A percentile compares a stretch with the other conserved stretches of the same genome.
Evolutionary conservation across 2,113 vertebrate species (phyloP).

Genomic region (Mustela lutreola): DNA sequence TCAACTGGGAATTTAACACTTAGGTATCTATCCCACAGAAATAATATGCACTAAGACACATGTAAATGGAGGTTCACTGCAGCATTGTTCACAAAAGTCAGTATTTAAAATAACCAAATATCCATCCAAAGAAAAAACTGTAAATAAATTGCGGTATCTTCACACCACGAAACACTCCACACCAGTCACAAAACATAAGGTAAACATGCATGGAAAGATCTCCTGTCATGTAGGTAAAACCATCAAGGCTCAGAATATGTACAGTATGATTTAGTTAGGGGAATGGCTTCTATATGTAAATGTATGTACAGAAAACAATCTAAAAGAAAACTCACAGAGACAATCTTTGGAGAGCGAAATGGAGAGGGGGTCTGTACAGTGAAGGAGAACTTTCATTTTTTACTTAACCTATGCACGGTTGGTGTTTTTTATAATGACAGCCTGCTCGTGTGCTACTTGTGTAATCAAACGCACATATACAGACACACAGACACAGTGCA

Average conservation of each 20-base stretch:
- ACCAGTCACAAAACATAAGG: not conserved
- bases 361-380: not conserved
- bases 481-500: not conserved
- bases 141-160: not conserved
- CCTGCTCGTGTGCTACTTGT: not conserved
- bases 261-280: not conserved
- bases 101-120: conserved; percentile 38
- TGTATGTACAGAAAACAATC: not conserved
- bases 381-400: conserved; percentile 15
- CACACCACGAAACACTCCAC: conserved; percentile 29
- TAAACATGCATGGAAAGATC: not conserved
- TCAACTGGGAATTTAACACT: not conserved
- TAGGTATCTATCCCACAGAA: not conserved
- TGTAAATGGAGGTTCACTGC: not conserved
- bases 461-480: not conserved
- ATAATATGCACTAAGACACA: not conserved
- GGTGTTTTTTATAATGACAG: not conserved
- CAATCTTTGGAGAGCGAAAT: not conserved
- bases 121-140: conserved; percentile 10
- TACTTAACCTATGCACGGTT: not conserved
- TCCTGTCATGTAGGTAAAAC: not conserved
- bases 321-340: not conserved
- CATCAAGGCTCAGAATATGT: not conserved
- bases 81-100: conserved; percentile 29
- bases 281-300: not conserved